These are phyloP conservation scores for Azemiops feae DNA, from an alignment of 2,113 vertebrate genomes.

Conservation along the genomic window DNA sequence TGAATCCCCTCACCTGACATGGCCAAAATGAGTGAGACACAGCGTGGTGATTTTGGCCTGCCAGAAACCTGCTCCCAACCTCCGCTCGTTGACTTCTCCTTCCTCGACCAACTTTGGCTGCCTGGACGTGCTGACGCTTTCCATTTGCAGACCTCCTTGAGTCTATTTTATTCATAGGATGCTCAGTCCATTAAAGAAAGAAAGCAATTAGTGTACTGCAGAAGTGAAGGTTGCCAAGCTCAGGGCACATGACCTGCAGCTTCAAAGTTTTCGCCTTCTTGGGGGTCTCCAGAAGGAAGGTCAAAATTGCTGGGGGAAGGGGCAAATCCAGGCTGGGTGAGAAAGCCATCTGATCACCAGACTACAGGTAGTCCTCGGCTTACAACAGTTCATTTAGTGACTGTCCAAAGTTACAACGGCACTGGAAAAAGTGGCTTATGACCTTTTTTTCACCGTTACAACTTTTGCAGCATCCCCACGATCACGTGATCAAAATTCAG, in stretches of 20 bases:
- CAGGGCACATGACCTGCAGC: not conserved
- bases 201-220: not conserved
- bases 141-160: not conserved
- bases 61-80: not conserved
- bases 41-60: not conserved
- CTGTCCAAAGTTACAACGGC: not conserved
- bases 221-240: not conserved
- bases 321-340: not conserved
- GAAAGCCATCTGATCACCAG: not conserved
- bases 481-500: too few relatives aligned
- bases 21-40: not conserved
- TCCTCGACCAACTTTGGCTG: not conserved
- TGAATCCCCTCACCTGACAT: not conserved
- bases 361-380: not conserved
- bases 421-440: not conserved
- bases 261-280: not conserved
- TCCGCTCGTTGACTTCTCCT: not conserved
- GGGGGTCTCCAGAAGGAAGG: not conserved
- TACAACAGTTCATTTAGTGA: not conserved
- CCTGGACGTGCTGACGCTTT: not conserved
- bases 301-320: not conserved
- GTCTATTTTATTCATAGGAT: not conserved
- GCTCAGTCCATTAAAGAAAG: not conserved
- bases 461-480: too few relatives aligned
- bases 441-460: too few relatives aligned